Evolutionary conservation across 1,140 invertebrate genomes (phyloP).

Genomic region (Brachionus rubens): DNA sequence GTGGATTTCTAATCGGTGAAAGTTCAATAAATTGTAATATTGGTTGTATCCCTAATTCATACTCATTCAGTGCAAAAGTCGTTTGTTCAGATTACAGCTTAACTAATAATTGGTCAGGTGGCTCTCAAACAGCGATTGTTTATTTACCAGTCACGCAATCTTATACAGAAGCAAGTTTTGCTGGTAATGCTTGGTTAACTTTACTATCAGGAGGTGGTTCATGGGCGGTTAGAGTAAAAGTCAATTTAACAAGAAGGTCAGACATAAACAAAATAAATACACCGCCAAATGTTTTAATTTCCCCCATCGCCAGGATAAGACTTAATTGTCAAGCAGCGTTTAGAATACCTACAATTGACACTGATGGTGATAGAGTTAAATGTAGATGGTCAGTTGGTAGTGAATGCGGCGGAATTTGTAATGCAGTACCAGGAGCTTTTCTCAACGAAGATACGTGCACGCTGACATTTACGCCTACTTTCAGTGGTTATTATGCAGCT

Average conservation of each 20-base stretch:
- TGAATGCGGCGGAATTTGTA: slow-evolving; percentile 4
- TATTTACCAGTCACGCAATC: not conserved
- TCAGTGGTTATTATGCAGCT: slow-evolving; percentile 1
- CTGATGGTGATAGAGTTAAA: slow-evolving; percentile 4
- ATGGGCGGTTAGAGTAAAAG: not conserved
- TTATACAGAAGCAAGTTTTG: not conserved
- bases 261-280: not conserved
- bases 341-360: not conserved
- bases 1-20: not conserved
- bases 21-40: not conserved
- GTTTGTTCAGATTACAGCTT: slow-evolving; percentile 1
- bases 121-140: not conserved
- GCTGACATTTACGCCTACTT: not conserved
- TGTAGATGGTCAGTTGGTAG: not conserved
- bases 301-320: not conserved
- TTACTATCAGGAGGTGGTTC: not conserved
- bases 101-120: not conserved
- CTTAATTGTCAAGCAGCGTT: not conserved
- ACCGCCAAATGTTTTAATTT: not conserved
- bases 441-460: not conserved
- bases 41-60: not conserved
- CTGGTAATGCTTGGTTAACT: not conserved
- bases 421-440: not conserved
- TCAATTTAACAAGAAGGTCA: not conserved
- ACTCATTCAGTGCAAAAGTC: not conserved